Evolutionary conservation across 2,888 invertebrate genomes (phyloP).

Genomic region (Noctua pronuba): DNA sequence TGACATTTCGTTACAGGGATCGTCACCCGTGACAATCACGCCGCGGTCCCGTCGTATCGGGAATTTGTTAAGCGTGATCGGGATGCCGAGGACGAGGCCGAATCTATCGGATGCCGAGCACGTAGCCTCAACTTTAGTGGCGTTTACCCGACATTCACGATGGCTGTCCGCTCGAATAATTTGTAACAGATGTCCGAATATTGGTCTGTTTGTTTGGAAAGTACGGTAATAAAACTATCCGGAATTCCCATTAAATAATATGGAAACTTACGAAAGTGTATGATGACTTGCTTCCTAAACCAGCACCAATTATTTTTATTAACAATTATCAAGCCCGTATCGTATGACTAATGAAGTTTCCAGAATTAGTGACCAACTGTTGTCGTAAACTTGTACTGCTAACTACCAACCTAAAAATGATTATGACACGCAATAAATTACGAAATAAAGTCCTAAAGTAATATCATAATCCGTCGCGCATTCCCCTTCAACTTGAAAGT

Average conservation of each 20-base stretch:
- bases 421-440: conserved; percentile 60
- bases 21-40: conserved; percentile 73
- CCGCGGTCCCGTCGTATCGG: conserved; percentile 71
- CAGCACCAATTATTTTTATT: conserved; percentile 46
- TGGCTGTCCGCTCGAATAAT: conserved; percentile 55
- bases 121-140: conserved; percentile 73
- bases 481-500: conserved; percentile 80
- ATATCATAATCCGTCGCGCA: conserved; percentile 68
- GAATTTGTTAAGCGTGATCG: conserved; percentile 80
- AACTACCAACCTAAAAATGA: conserved; percentile 53
- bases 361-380: conserved; percentile 38
- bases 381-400: conserved; percentile 55
- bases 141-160: conserved; percentile 71
- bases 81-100: conserved; percentile 68
- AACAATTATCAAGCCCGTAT: conserved; percentile 50
- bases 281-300: conserved; percentile 18
- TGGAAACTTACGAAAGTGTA: conserved; percentile 17
- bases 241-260: neutral
- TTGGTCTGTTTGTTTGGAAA: conserved; percentile 43
- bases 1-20: conserved; percentile 68
- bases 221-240: conserved; percentile 2
- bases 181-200: conserved; percentile 59
- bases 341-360: conserved; percentile 45
- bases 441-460: conserved; percentile 62
- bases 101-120: conserved; percentile 70